Percentiles rank a stretch among this genome's conserved stretches.
Evolutionary conservation across 2,113 vertebrate genomes (phyloP).

Genomic region (Atherinomorus stipes): DNA sequence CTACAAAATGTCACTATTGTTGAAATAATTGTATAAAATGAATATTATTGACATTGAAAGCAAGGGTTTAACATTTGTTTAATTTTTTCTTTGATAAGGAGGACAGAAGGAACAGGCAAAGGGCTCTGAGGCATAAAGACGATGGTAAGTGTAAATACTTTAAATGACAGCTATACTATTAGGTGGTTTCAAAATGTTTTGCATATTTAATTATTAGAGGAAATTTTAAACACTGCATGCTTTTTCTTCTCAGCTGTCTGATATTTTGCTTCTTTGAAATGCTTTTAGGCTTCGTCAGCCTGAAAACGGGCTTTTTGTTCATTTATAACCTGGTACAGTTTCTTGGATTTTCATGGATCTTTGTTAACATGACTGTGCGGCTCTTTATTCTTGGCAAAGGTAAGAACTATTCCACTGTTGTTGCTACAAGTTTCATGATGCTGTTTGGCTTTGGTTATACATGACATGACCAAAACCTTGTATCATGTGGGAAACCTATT

Average conservation of each 20-base stretch:
- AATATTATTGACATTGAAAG: not conserved
- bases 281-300: constrained; percentile 78
- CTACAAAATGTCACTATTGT: not conserved
- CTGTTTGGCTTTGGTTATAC: not conserved
- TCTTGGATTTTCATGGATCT: constrained; percentile 97
- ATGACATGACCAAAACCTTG: not conserved
- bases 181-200: not conserved
- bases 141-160: constrained; percentile 85
- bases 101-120: constrained; percentile 89
- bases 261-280: not conserved
- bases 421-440: not conserved
- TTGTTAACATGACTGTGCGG: constrained; percentile 95
- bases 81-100: constrained; percentile 83
- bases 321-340: constrained; percentile 97
- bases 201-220: not conserved
- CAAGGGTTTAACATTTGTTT: not conserved
- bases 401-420: constrained; percentile 60
- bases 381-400: constrained; percentile 93
- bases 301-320: constrained; percentile 91
- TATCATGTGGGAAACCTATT: not conserved
- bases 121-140: constrained; percentile 85
- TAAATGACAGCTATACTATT: not conserved
- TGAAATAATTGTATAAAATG: not conserved
- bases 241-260: not conserved
- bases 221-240: no score